A percentile compares a stretch with the other conserved stretches of the same genome.
Conservation (phyloP, 1,140 invertebrate genomes). For the Rhagoletis zephyria region DNA sequence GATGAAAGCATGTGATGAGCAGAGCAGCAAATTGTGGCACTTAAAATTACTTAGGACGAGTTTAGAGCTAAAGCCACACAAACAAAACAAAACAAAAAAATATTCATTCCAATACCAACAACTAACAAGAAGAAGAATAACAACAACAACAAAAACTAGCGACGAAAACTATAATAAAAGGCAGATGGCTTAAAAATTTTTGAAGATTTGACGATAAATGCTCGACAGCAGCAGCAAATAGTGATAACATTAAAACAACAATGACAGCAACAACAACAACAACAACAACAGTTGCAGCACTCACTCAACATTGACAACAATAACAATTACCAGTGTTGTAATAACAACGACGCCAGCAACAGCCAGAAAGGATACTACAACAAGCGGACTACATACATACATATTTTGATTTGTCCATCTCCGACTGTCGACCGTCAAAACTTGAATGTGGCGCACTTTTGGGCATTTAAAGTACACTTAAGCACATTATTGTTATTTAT, state of each 20-base stretch:
- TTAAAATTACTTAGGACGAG: too few relatives aligned
- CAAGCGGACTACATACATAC: not conserved
- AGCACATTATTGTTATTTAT: slow-evolving; percentile 46
- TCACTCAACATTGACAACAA: not conserved
- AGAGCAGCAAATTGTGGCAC: too few relatives aligned
- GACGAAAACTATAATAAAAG: too few relatives aligned
- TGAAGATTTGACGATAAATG: too few relatives aligned
- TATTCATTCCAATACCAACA: too few relatives aligned
- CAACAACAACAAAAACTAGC: too few relatives aligned
- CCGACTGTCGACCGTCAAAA: not conserved
- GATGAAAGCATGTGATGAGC: too few relatives aligned
- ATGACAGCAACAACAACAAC: not conserved
- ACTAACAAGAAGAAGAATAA: too few relatives aligned
- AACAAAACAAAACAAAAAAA: too few relatives aligned
- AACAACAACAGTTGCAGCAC: not conserved
- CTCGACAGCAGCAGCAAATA: too few relatives aligned
- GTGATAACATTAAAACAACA: not conserved
- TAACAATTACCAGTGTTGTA: not conserved
- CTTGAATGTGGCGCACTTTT: slow-evolving; percentile 1
- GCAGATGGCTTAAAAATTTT: too few relatives aligned
- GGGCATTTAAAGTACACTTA: slow-evolving; percentile 23
- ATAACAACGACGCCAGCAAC: not conserved
- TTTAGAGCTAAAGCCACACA: too few relatives aligned
- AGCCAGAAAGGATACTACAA: not conserved
- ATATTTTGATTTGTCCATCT: slow-evolving; percentile 14